phyloP scores from a whole-genome alignment of 1,140 invertebrate species.

The Dendroctonus valens region DNA sequence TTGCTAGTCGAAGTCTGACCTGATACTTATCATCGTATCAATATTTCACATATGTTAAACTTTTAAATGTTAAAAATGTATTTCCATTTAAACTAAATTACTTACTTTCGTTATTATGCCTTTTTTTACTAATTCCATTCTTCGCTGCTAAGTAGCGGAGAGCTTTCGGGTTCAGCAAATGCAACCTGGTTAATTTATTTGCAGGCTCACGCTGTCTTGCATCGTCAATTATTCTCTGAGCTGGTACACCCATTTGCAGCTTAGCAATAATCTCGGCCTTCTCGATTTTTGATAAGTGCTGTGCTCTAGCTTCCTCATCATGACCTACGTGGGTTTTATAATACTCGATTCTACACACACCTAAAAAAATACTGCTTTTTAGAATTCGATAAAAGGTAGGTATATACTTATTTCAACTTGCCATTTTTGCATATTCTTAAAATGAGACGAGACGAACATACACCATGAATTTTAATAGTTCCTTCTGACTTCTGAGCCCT shows the following conservation, averaged over 20 bases:
- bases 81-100: not conserved
- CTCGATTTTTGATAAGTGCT: conserved; percentile 22
- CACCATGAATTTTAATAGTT: conserved; percentile 23
- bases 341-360: conserved; percentile 9
- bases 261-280: conserved; percentile 22
- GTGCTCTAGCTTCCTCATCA: conserved; percentile 20
- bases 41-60: not conserved
- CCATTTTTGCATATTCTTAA: conserved; percentile 12
- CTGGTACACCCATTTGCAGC: conserved; percentile 13
- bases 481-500: conserved; percentile 16
- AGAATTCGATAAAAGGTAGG: not conserved
- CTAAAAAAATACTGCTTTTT: conserved; percentile 14
- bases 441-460: conserved; percentile 21
- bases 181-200: conserved; percentile 7
- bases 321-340: conserved; percentile 28
- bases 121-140: conserved; percentile 23
- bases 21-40: no score
- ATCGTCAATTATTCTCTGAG: conserved; percentile 27
- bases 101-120: conserved; percentile 22
- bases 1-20: no score
- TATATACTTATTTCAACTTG: not conserved
- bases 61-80: not conserved
- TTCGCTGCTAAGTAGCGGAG: conserved; percentile 21
- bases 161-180: conserved; percentile 26
- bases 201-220: conserved; percentile 17